These are phyloP conservation scores for Plestiodon gilberti DNA, from an alignment of 2,113 vertebrate species.

Conservation along the genomic window DNA sequence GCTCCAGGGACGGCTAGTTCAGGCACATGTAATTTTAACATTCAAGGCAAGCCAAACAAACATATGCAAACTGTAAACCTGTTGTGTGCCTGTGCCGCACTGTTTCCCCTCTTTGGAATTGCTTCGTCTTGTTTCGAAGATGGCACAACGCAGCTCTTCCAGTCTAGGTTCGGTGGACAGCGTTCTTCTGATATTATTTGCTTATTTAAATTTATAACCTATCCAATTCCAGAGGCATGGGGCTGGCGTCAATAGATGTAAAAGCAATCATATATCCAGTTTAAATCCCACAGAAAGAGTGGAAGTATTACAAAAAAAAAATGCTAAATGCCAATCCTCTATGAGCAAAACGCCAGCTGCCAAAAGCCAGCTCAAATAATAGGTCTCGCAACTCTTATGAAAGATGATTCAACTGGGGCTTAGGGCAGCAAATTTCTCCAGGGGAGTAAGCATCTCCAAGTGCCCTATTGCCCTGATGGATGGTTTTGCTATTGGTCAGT, in stretches of 20 bases:
- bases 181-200: constrained; percentile 17
- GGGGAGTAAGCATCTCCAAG: neutral
- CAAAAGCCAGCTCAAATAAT: neutral
- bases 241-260: neutral
- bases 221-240: neutral
- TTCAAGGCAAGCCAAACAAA: constrained; percentile 51
- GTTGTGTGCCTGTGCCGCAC: neutral
- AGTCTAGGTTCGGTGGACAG: constrained; percentile 16
- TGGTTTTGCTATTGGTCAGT: neutral
- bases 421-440: neutral
- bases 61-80: constrained; percentile 45
- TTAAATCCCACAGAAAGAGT: neutral
- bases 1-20: neutral
- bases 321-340: neutral
- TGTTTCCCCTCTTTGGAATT: neutral
- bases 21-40: constrained; percentile 27
- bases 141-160: constrained; percentile 4
- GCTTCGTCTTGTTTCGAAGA: constrained; percentile 27
- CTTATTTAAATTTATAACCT: neutral
- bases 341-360: neutral
- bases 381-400: neutral
- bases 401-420: neutral
- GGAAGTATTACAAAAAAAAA: neutral
- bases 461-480: neutral
- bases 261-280: neutral